Conservation (phyloP, 2,888 invertebrate genomes). For the Calliphora vomitoria region DNA sequence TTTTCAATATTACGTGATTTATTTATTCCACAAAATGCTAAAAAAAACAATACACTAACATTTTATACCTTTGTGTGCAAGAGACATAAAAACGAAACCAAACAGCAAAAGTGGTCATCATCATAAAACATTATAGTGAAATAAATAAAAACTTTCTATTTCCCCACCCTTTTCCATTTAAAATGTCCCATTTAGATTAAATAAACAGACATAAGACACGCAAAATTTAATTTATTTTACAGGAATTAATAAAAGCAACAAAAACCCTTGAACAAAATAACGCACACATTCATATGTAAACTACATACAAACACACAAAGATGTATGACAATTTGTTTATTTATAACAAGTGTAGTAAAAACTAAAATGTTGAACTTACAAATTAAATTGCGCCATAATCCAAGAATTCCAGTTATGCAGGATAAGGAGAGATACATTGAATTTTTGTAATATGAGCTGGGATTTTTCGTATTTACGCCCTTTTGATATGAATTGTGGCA, state of each 20-base stretch:
- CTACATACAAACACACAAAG: background rate
- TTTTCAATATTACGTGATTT: background rate
- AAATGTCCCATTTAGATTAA: constrained; percentile 19
- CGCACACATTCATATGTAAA: background rate
- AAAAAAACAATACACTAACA: background rate
- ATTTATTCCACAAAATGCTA: background rate
- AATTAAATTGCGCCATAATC: constrained; percentile 71
- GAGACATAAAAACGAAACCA: constrained; percentile 4
- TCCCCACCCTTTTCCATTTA: background rate
- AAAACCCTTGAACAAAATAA: constrained; percentile 1
- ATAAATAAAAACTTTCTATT: constrained; percentile 11
- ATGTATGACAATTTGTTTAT: background rate
- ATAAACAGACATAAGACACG: constrained; percentile 51
- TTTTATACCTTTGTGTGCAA: background rate
- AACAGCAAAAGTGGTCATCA: constrained; percentile 6
- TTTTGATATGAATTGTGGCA: constrained; percentile 41
- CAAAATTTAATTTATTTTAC: constrained; percentile 37
- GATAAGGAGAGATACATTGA: constrained; percentile 43
- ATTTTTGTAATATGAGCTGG: constrained; percentile 3
- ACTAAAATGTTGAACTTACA: constrained; percentile 55
- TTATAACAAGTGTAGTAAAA: background rate
- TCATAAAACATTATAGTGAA: constrained; percentile 1
- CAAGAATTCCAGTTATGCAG: constrained; percentile 8
- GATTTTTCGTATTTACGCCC: constrained; percentile 8
- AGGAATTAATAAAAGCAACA: constrained; percentile 1